These are phyloP conservation scores for Chelonus formosanus DNA, from an alignment of 2,888 invertebrate genomes.

Conservation along the genomic window DNA sequence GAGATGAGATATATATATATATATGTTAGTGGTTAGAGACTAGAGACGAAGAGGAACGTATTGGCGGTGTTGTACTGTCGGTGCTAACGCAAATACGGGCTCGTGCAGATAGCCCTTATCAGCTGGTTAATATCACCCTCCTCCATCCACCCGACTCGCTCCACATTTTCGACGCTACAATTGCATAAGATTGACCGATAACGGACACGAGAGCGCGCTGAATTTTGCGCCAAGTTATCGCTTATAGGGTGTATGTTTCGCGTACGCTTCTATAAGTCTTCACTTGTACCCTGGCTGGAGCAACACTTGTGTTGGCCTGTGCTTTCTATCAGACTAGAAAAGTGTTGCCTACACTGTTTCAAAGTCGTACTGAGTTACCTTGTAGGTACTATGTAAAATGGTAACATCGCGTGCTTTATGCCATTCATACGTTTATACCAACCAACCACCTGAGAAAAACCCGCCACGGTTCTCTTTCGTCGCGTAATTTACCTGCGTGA, in stretches of 20 bases:
- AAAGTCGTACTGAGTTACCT: not conserved
- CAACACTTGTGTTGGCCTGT: not conserved
- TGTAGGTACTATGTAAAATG: not conserved
- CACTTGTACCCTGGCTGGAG: not conserved
- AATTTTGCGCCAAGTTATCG: slow-evolving; percentile 52
- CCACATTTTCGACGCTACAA: slow-evolving; percentile 57
- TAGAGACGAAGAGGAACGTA: slow-evolving; percentile 1
- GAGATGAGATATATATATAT: not conserved
- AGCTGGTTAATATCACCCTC: slow-evolving; percentile 41
- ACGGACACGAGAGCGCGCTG: slow-evolving; percentile 51
- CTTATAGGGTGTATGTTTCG: slow-evolving; percentile 33
- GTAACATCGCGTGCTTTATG: slow-evolving; percentile 28
- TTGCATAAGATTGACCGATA: slow-evolving; percentile 60
- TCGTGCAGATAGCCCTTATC: slow-evolving; percentile 46
- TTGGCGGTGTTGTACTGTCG: not conserved
- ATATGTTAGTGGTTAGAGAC: no score
- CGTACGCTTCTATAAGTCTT: slow-evolving; percentile 4
- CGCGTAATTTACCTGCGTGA: no score
- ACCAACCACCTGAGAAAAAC: no score
- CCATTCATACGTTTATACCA: slow-evolving; percentile 10
- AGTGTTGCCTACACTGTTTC: no score
- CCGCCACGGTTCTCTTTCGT: no score
- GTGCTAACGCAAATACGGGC: slow-evolving; percentile 37
- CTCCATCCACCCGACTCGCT: slow-evolving; percentile 42
- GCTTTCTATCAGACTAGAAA: no score